A percentile compares a stretch with the other conserved stretches of the same genome.
phyloP scores from a whole-genome alignment of 92 coral and sea anemone species.

The Heliopora coerulea region DNA sequence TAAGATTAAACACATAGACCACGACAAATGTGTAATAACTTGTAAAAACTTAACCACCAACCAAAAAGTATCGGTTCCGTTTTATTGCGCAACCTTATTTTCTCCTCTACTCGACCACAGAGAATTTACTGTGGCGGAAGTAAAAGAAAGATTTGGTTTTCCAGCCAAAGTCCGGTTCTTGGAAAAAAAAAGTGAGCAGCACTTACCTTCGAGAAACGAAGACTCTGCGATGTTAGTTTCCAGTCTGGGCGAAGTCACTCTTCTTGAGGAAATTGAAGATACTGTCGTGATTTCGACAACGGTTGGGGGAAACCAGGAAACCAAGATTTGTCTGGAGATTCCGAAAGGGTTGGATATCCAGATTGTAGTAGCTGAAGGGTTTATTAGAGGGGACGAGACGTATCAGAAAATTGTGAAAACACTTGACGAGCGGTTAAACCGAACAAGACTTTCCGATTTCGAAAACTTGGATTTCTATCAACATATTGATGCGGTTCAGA shows the following conservation, averaged over 20 bases:
- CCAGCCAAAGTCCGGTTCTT: constrained; percentile 5
- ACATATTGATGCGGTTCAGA: constrained; percentile 3
- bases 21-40: background rate
- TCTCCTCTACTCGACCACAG: background rate
- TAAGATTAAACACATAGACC: background rate
- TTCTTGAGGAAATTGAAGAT: background rate
- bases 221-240: background rate
- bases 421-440: constrained; percentile 1
- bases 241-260: background rate
- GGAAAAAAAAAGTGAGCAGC: background rate
- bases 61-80: background rate
- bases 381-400: constrained; percentile 76
- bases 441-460: background rate
- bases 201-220: background rate
- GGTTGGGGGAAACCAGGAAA: background rate
- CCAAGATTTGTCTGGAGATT: background rate
- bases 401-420: constrained; percentile 45
- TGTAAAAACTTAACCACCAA: background rate
- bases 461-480: background rate
- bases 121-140: background rate
- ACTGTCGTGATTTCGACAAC: background rate
- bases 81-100: background rate
- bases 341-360: constrained; percentile 81
- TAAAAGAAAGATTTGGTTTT: background rate
- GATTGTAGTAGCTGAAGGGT: constrained; percentile 78